Conservation (phyloP, 2,797 vertebrate species). For the Triplophysa bombifrons region DNA sequence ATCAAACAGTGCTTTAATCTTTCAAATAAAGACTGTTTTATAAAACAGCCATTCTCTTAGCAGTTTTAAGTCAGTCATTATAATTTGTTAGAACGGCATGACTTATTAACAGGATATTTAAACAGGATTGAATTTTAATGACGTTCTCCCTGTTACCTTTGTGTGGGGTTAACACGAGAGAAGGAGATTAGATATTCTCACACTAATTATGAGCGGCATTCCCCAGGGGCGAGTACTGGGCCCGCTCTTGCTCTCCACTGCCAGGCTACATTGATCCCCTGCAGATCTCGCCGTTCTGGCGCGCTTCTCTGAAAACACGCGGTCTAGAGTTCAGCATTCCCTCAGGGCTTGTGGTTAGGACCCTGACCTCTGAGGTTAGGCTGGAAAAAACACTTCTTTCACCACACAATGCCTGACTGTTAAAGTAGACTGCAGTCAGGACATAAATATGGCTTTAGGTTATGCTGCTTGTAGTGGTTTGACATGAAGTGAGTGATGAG, state of each 20-base stretch:
- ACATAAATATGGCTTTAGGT: slow-evolving; percentile 17
- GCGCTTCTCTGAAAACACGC: slow-evolving; percentile 43
- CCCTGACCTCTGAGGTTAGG: slow-evolving; percentile 77
- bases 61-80: slow-evolving; percentile 83
- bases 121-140: slow-evolving; percentile 85
- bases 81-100: slow-evolving; percentile 84
- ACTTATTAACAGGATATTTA: slow-evolving; percentile 86
- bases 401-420: slow-evolving; percentile 70
- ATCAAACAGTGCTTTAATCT: slow-evolving; percentile 67
- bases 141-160: slow-evolving; percentile 79
- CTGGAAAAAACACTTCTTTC: slow-evolving; percentile 61
- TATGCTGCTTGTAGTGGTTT: slow-evolving; percentile 20
- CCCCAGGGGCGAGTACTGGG: slow-evolving; percentile 75
- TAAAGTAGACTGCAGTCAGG: neutral
- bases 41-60: slow-evolving; percentile 65
- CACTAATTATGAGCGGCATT: slow-evolving; percentile 80
- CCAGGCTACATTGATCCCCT: slow-evolving; percentile 51
- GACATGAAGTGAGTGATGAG: slow-evolving; percentile 1
- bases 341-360: slow-evolving; percentile 66
- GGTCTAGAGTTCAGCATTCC: slow-evolving; percentile 56
- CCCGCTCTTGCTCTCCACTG: slow-evolving; percentile 62
- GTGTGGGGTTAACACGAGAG: slow-evolving; percentile 82
- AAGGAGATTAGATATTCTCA: slow-evolving; percentile 84
- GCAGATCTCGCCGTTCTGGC: slow-evolving; percentile 57
- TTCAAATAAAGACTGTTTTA: slow-evolving; percentile 80